A percentile compares a stretch with the other conserved stretches of the same genome.
Conservation (phyloP, 2,113 vertebrate species). For the Asarcornis scutulata region DNA sequence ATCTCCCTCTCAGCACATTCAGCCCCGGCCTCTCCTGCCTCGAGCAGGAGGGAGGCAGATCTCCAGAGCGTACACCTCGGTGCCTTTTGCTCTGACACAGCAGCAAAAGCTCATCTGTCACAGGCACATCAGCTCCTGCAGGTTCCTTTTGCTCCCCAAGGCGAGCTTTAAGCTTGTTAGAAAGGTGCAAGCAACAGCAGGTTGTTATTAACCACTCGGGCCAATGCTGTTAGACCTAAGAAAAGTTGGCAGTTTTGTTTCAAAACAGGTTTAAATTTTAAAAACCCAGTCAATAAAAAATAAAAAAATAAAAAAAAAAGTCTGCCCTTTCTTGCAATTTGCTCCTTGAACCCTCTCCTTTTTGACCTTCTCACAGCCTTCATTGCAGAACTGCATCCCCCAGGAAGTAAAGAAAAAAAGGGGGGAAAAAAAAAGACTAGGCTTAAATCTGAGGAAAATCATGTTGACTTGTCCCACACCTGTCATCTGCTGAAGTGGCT, state of each 20-base stretch:
- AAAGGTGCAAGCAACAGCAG: slow-evolving; percentile 47
- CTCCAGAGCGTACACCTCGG: background rate
- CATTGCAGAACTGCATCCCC: background rate
- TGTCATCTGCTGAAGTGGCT: slow-evolving; percentile 64
- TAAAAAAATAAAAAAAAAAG: background rate
- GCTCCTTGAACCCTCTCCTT: slow-evolving; percentile 36
- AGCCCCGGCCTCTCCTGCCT: background rate
- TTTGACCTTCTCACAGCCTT: slow-evolving; percentile 18
- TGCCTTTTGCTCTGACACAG: background rate
- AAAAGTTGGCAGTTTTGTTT: slow-evolving; percentile 18
- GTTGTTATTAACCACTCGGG: slow-evolving; percentile 50
- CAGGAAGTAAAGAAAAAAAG: background rate
- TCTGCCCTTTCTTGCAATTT: slow-evolving; percentile 48
- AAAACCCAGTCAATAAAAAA: slow-evolving; percentile 33
- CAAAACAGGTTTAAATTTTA: slow-evolving; percentile 62
- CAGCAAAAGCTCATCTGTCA: slow-evolving; percentile 18
- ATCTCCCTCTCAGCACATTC: background rate
- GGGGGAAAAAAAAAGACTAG: background rate
- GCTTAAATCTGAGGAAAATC: slow-evolving; percentile 61
- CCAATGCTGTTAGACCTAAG: slow-evolving; percentile 43
- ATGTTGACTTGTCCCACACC: slow-evolving; percentile 63
- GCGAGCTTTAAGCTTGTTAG: slow-evolving; percentile 38
- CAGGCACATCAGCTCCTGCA: background rate
- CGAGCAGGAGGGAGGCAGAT: background rate
- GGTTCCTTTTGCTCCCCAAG: slow-evolving; percentile 40